A percentile compares a stretch with the other conserved stretches of the same genome.
These are phyloP conservation scores for Notothenia coriiceps DNA, from an alignment of 2,113 vertebrate species.

Conservation along the genomic window DNA sequence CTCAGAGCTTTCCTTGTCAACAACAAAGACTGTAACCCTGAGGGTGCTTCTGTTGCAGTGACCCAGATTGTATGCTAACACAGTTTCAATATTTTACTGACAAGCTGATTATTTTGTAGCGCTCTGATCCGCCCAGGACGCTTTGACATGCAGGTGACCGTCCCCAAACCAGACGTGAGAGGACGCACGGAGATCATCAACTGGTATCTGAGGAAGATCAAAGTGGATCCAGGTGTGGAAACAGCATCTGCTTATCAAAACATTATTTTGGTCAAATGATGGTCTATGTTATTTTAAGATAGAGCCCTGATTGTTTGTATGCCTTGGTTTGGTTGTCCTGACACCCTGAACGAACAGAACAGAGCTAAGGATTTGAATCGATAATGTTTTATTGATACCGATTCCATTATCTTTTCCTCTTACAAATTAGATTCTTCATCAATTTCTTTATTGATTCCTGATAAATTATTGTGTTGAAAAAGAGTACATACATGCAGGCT, in stretches of 20 bases:
- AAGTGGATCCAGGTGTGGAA: slow-evolving; percentile 91
- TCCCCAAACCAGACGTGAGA: slow-evolving; percentile 95
- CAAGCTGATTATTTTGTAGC: slow-evolving; percentile 69
- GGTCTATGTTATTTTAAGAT: neutral
- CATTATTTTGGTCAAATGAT: neutral
- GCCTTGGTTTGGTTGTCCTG: neutral
- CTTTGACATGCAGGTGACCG: slow-evolving; percentile 99
- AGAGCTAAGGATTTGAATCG: neutral
- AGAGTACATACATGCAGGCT: too few species aligned
- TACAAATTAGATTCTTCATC: too few species aligned
- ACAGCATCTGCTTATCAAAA: neutral
- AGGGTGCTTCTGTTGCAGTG: neutral
- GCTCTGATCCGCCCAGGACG: slow-evolving; percentile 96
- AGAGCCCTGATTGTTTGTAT: neutral
- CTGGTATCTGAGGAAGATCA: slow-evolving; percentile 98
- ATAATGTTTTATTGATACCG: too few species aligned
- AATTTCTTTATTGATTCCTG: too few species aligned
- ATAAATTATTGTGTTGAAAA: too few species aligned
- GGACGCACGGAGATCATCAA: slow-evolving; percentile 98
- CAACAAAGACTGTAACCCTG: neutral
- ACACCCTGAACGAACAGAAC: neutral
- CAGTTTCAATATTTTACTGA: slow-evolving; percentile 10
- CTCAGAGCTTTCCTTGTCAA: neutral
- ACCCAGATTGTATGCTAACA: neutral
- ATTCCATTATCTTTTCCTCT: too few species aligned